These are phyloP conservation scores for Eupsittula cactorum DNA, from an alignment of 2,113 vertebrate genomes.

Conservation along the genomic window DNA sequence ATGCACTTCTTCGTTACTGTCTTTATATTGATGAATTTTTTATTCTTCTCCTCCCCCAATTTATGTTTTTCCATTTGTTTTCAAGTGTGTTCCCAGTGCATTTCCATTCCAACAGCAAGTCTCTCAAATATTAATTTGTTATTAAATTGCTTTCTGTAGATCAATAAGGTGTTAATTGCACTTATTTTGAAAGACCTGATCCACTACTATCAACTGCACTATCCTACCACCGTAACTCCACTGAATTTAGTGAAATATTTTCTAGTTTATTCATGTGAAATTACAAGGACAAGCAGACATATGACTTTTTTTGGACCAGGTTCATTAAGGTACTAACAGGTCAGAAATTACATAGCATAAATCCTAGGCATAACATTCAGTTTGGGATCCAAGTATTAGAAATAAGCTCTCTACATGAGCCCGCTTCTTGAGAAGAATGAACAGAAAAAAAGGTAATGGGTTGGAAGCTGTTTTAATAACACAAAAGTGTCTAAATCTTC, in stretches of 20 bases:
- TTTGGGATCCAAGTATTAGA: background rate
- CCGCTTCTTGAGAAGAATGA: background rate
- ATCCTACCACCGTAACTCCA: fast-evolving
- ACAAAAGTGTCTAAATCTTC: background rate
- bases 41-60: background rate
- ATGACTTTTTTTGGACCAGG: background rate
- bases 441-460: background rate
- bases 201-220: background rate
- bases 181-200: background rate
- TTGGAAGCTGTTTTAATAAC: background rate
- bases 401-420: background rate
- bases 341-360: background rate
- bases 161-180: background rate
- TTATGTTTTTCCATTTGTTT: conserved; percentile 2
- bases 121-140: conserved; percentile 5
- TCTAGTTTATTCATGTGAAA: background rate
- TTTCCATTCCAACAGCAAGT: background rate
- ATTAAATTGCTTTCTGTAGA: conserved; percentile 9
- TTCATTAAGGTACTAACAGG: background rate
- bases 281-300: background rate
- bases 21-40: background rate
- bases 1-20: background rate
- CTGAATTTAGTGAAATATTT: background rate
- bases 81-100: background rate
- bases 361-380: background rate